phyloP scores from a whole-genome alignment of 2,888 invertebrate species.

The Parnassius glacialis region DNA sequence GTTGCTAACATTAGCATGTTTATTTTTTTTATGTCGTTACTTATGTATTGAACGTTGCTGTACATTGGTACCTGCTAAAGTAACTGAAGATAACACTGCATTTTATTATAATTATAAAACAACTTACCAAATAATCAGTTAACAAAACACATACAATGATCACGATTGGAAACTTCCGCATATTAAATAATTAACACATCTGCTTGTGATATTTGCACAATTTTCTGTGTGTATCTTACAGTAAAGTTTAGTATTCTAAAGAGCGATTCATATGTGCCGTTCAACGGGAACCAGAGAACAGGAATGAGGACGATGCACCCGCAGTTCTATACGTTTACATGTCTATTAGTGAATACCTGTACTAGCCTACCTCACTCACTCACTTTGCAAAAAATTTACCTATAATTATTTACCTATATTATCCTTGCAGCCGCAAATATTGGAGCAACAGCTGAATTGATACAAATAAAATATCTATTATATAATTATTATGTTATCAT shows the following conservation, averaged over 20 bases:
- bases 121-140: slow-evolving; percentile 11
- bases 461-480: too few relatives aligned
- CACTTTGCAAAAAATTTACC: slow-evolving; percentile 4
- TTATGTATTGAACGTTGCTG: too few relatives aligned
- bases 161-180: slow-evolving; percentile 18
- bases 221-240: slow-evolving; percentile 4
- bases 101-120: neutral
- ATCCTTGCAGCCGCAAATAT: too few relatives aligned
- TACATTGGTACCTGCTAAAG: too few relatives aligned
- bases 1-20: too few relatives aligned
- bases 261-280: slow-evolving; percentile 31
- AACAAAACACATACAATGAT: slow-evolving; percentile 10
- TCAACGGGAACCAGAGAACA: slow-evolving; percentile 47
- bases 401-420: too few relatives aligned
- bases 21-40: too few relatives aligned
- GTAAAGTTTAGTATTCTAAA: slow-evolving; percentile 18
- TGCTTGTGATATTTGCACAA: neutral
- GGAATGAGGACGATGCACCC: slow-evolving; percentile 64
- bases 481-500: too few relatives aligned
- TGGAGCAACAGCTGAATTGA: too few relatives aligned
- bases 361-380: slow-evolving; percentile 23
- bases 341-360: slow-evolving; percentile 36
- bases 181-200: slow-evolving; percentile 16
- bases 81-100: too few relatives aligned
- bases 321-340: slow-evolving; percentile 36